Base-by-base conservation (phyloP, 2,797 vertebrate species). In the Gymnocypris eckloni region DNA sequence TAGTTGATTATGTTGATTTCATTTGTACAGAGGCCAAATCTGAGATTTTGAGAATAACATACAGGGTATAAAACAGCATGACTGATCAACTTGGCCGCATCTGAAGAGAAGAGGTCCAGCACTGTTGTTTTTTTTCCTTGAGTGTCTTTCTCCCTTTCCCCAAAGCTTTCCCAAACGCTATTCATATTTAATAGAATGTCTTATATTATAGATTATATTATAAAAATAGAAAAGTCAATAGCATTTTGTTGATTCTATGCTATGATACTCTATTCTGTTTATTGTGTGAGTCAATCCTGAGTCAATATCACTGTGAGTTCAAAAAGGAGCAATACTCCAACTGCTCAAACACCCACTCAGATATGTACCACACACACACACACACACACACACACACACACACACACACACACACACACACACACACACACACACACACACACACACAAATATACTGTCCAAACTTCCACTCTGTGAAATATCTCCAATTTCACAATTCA, bases 21-120 rank as follows among this genome's bases (percentile, higher is more conserved):
- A 86, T 81, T 86, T 86, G 84, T 86, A 66, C 75, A n/a, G 59
- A 50, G 37, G 66, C 69, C 81, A 88, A 66, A 84, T 78, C 56
- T 73, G 67, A 82, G 73, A 77, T 67, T 84, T 82, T 12, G 69
- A 69, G 80, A 86, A 59, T 75, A 80, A 66, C 69, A 67, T 79
- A 67, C 66, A 73, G 59, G 39, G 75, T 87, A 87, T 87, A 39
- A 90, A 88, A 90, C 83, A 82, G 87, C 86, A 89, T 89, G 70
- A 54, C 20, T 82, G 75, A 89, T 89, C 78, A 86, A 82, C 71
- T 86, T 72, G 83, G 83, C 73, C 66, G 25, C 16, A 69, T 80
- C 59, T 80, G 43, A 80, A 70, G 75, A 87, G 50, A 82, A 81
- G 25, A 80, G 22, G 67, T 66, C 70, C 70, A 79, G 56, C 41